Conservation (phyloP, 2,797 vertebrate genomes). For the Pitangus sulphuratus region DNA sequence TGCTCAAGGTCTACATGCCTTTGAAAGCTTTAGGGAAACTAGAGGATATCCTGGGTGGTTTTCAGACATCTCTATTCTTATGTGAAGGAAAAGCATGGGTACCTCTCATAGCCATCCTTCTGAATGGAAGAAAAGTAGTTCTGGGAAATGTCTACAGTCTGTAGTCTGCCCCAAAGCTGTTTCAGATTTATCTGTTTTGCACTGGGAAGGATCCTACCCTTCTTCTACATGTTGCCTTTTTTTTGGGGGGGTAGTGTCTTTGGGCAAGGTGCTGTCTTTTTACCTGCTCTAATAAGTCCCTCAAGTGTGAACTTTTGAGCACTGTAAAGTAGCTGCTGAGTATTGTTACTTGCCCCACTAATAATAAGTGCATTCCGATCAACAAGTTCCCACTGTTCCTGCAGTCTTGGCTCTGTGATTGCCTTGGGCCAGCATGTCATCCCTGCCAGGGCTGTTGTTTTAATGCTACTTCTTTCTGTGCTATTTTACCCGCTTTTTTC, state of each 20-base stretch:
- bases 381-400: not conserved
- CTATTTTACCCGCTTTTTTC: not conserved
- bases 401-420: not conserved
- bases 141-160: not conserved
- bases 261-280: not conserved
- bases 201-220: not conserved
- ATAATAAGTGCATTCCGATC: not conserved
- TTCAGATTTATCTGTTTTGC: not conserved
- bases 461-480: not conserved
- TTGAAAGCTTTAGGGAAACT: slow-evolving; percentile 3
- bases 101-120: not conserved
- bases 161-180: not conserved
- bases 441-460: not conserved
- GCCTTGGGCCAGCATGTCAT: not conserved
- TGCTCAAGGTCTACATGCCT: not conserved
- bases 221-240: not conserved
- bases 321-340: not conserved
- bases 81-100: not conserved
- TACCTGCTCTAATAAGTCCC: not conserved
- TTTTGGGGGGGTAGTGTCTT: not conserved
- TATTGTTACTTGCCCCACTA: not conserved
- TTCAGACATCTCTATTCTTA: not conserved
- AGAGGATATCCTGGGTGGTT: not conserved
- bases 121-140: not conserved
- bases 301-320: not conserved